Evolutionary conservation across 2,797 vertebrate species (phyloP), one percentile per base, ranked within the genome.

Genomic region (Falco cherrug): DNA sequence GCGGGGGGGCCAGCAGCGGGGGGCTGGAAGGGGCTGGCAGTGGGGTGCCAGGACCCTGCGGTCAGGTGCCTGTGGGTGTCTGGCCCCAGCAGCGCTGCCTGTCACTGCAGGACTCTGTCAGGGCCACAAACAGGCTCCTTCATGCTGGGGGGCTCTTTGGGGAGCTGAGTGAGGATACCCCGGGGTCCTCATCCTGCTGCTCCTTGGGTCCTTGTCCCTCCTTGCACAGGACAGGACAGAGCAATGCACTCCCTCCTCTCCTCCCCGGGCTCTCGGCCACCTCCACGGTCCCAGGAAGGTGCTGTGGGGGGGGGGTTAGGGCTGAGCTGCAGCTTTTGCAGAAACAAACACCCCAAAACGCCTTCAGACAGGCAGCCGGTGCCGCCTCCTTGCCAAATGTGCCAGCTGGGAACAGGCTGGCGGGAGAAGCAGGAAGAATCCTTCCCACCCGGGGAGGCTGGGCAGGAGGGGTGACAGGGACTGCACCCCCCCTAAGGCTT

Each of bases 361-460:
- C 79, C 83, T 83, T 80, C 17, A 11, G 68, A 92, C 57, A 84
- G 39, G 90, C 96, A 97, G 92, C 86, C 76, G 51, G 92, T 71
- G 95, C 90, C 28, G 5, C 86, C 92, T 90, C 76, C 79, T 26
- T 74, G 94, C 96, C 96, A 81, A 96, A 93, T 86, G 87, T 77
- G 89, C 95, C 92, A 94, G 94, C 92, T 91, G 90, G 95, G 81
- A 94, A 75, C 73, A 73, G 45, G 43, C 89, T 90, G 87, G 63
- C 35, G 4, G 67, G 56, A 73, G 68, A 88, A 80, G 54, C 47
- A 80, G 51, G 41, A 73, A 51, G 31, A 4, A n/a, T 11, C 16
- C 81, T 86, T 84, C 19, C 56, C 64, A 79, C 68, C 33, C 5
- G 3, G 80, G 22, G 41, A 69, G 48, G 39, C 41, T 81, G 65